Conservation (phyloP, 1,140 invertebrate genomes). For the Trichonephila clavipes region DNA sequence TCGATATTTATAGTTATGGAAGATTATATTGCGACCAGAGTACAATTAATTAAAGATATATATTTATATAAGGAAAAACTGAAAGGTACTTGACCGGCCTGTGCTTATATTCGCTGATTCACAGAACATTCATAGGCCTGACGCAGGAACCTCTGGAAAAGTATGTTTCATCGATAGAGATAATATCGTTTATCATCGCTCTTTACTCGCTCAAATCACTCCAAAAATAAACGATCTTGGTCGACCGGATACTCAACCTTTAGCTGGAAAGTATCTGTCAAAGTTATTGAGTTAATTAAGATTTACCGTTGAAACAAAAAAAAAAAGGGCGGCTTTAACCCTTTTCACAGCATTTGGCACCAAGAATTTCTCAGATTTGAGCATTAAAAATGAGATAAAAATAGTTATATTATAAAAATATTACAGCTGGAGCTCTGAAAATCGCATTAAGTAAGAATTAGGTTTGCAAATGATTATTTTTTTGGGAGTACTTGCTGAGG, state of each 20-base stretch:
- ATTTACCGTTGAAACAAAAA: neutral
- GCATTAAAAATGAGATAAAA: too few relatives aligned
- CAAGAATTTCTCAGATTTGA: neutral
- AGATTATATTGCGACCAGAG: too few relatives aligned
- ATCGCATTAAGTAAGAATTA: too few relatives aligned
- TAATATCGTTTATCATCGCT: neutral
- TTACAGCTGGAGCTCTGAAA: too few relatives aligned
- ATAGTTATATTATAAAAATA: too few relatives aligned
- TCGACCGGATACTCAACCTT: neutral
- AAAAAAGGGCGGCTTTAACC: neutral
- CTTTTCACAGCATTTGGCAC: neutral
- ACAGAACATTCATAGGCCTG: neutral
- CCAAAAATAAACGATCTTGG: conserved; percentile 7
- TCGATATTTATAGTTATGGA: too few relatives aligned
- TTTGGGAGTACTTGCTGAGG: too few relatives aligned
- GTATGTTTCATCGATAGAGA: neutral
- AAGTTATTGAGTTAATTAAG: neutral
- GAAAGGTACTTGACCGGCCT: neutral
- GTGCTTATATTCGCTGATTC: neutral
- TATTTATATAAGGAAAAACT: neutral
- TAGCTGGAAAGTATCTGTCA: neutral
- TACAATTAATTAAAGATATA: too few relatives aligned
- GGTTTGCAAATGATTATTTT: too few relatives aligned
- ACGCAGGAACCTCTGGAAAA: neutral
- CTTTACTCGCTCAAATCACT: neutral